phyloP scores from a whole-genome alignment of 2,888 invertebrate species.

The Drosophila austrosaltans region DNA sequence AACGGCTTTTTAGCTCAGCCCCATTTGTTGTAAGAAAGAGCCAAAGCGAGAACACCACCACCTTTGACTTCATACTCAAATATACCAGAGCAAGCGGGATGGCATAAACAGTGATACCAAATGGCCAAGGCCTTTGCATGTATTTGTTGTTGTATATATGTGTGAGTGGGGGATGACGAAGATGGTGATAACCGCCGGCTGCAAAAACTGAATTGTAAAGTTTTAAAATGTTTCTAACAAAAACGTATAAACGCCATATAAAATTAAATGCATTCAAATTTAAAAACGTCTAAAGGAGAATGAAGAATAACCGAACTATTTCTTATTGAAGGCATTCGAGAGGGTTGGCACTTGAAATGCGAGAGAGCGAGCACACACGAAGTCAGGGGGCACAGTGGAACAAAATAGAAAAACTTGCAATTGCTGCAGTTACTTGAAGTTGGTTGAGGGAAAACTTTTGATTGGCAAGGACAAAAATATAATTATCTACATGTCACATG shows the following conservation, averaged over 20 bases:
- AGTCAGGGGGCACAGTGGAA: constrained; percentile 15
- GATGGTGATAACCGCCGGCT: constrained; percentile 61
- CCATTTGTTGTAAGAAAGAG: constrained; percentile 66
- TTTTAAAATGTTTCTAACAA: constrained; percentile 22
- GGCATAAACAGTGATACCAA: constrained; percentile 39
- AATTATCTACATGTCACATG: constrained; percentile 41
- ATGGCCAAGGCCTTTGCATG: constrained; percentile 22
- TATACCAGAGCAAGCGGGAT: constrained; percentile 53
- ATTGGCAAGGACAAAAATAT: constrained; percentile 52
- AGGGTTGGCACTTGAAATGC: constrained; percentile 13
- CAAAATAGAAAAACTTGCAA: constrained; percentile 14
- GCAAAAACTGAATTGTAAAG: constrained; percentile 35
- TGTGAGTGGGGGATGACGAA: constrained; percentile 55
- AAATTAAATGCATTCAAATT: not conserved
- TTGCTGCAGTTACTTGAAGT: constrained; percentile 17
- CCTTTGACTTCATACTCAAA: constrained; percentile 28
- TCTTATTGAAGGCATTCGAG: not conserved
- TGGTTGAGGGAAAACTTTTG: constrained; percentile 25
- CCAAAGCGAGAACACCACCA: constrained; percentile 52
- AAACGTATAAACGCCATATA: constrained; percentile 5
- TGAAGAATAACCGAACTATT: not conserved
- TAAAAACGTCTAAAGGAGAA: not conserved
- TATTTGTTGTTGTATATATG: constrained; percentile 49
- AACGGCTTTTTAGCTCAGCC: constrained; percentile 63
- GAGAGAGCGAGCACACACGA: constrained; percentile 30